A percentile compares a stretch with the other conserved stretches of the same genome.
Evolutionary conservation across 2,797 vertebrate genomes (phyloP).

Genomic region (Eospalax fontanierii): DNA sequence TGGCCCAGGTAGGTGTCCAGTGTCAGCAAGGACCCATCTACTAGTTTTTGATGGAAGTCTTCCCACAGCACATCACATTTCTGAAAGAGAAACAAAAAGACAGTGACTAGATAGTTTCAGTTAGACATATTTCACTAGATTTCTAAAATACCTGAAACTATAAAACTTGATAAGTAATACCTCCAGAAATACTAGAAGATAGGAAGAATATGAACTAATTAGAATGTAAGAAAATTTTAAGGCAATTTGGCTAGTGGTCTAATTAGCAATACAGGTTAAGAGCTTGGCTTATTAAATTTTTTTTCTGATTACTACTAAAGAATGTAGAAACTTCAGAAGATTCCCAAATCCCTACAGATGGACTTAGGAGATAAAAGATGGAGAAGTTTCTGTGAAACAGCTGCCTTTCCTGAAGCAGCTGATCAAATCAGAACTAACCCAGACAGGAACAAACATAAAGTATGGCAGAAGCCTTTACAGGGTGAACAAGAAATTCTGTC

Average conservation of each 20-base stretch:
- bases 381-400: background rate
- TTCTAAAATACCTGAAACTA: constrained; percentile 61
- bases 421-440: constrained; percentile 12
- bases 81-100: constrained; percentile 88
- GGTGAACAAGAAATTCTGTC: background rate
- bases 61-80: constrained; percentile 98
- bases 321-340: background rate
- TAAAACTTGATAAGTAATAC: background rate
- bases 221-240: constrained; percentile 41
- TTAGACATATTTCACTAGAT: constrained; percentile 65
- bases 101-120: background rate
- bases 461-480: background rate
- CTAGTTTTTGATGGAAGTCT: constrained; percentile 98
- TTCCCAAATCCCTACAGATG: background rate
- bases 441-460: background rate
- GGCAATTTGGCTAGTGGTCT: background rate
- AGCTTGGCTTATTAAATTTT: background rate
- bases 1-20: constrained; percentile 96
- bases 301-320: constrained; percentile 17
- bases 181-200: constrained; percentile 45
- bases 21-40: constrained; percentile 96
- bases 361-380: background rate
- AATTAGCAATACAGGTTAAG: background rate
- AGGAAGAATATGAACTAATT: background rate
- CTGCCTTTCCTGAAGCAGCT: background rate